A percentile compares a stretch with the other conserved stretches of the same genome.
These are phyloP conservation scores for Chrysina gloriosa DNA, from an alignment of 2,888 invertebrate genomes.

Conservation along the genomic window DNA sequence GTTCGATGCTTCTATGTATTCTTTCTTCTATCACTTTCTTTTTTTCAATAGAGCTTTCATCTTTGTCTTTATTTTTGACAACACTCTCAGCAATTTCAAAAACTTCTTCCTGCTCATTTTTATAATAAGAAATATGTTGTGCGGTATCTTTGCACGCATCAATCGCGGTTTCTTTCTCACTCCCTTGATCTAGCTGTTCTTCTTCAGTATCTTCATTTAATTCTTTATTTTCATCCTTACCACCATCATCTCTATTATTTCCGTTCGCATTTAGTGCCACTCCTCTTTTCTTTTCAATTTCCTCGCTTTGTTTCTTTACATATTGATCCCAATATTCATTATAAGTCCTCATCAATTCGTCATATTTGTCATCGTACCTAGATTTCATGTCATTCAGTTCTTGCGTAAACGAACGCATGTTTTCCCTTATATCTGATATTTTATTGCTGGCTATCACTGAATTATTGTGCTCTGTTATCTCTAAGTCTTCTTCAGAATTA, in stretches of 20 bases:
- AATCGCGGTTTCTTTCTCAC: constrained; percentile 5
- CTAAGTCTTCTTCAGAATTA: not conserved
- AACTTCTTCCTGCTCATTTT: too few relatives aligned
- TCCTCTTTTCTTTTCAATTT: not conserved
- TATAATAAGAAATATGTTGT: too few relatives aligned
- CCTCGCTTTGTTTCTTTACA: constrained; percentile 43
- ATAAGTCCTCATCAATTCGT: constrained; percentile 55
- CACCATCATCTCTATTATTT: not conserved
- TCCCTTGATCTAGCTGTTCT: not conserved
- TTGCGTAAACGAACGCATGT: constrained; percentile 48
- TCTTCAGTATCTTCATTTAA: constrained; percentile 6
- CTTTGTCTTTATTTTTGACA: too few relatives aligned
- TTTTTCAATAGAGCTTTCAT: constrained; percentile 12
- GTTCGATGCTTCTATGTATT: not conserved
- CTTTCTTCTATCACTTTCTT: not conserved
- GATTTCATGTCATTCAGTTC: constrained; percentile 48
- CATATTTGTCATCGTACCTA: constrained; percentile 49
- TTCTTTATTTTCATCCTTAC: constrained; percentile 17
- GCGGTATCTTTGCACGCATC: too few relatives aligned
- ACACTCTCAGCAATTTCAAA: too few relatives aligned
- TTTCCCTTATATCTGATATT: constrained; percentile 52
- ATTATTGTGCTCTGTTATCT: constrained; percentile 41
- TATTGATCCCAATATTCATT: constrained; percentile 55
- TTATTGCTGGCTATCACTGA: constrained; percentile 50
- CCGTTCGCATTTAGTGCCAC: not conserved